Percentiles rank a stretch among this genome's conserved stretches.
Conservation (phyloP, 2,113 vertebrate genomes). For the Cranoglanis bouderius region DNA sequence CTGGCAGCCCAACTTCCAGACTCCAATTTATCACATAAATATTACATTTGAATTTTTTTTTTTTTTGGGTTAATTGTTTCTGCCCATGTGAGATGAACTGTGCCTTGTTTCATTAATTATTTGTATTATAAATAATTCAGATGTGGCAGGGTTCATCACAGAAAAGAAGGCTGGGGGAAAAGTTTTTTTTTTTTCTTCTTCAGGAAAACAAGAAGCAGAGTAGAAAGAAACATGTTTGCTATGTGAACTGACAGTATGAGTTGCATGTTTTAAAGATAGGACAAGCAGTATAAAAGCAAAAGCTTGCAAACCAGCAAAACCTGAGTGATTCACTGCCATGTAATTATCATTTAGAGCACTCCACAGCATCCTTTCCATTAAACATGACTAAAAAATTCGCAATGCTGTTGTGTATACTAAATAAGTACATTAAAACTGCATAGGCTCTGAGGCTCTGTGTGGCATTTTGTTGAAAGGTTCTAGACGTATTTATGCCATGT, state of each 20-base stretch:
- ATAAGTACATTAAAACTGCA: neutral
- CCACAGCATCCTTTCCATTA: neutral
- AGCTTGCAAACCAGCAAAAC: constrained; percentile 7
- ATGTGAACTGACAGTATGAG: neutral
- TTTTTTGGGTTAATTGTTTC: constrained; percentile 42
- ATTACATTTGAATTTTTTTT: constrained; percentile 42
- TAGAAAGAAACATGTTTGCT: neutral
- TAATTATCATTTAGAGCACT: neutral
- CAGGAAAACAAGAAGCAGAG: constrained; percentile 2
- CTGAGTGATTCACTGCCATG: constrained; percentile 2
- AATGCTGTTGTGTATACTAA: neutral
- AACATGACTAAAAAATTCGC: neutral
- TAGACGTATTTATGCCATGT: neutral
- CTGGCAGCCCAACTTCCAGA: constrained; percentile 26
- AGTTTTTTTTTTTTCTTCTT: neutral
- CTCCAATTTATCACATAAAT: constrained; percentile 51
- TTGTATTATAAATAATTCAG: constrained; percentile 54
- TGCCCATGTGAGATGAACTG: constrained; percentile 25
- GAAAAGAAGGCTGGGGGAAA: neutral
- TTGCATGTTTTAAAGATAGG: constrained; percentile 17
- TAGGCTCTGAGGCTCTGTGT: neutral
- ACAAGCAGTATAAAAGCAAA: constrained; percentile 28
- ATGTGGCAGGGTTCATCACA: constrained; percentile 2
- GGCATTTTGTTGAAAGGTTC: neutral
- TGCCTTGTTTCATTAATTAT: constrained; percentile 54